A percentile compares a stretch with the other conserved stretches of the same genome.
These are phyloP conservation scores for Propithecus deckenii DNA, from an alignment of 2,797 vertebrate species.

Conservation along the genomic window DNA sequence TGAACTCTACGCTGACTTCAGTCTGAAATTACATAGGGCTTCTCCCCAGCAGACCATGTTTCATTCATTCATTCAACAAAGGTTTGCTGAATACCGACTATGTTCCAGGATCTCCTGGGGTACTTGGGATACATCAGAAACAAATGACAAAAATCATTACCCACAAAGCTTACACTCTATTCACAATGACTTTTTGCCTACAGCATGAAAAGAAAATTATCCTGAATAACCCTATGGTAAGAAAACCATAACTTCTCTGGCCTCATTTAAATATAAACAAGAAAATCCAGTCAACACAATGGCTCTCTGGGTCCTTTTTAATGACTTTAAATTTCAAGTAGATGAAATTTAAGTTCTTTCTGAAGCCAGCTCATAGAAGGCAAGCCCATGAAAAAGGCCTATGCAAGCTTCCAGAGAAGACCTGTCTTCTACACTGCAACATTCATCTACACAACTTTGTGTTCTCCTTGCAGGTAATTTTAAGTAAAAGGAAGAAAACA, in stretches of 20 bases:
- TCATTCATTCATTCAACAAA: background rate
- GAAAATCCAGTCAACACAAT: background rate
- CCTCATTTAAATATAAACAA: background rate
- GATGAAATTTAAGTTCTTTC: background rate
- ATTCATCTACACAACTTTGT: background rate
- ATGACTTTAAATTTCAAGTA: background rate
- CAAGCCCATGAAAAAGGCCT: background rate
- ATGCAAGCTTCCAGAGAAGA: background rate
- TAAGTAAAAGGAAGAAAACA: background rate
- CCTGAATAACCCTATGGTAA: background rate
- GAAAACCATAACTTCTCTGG: background rate
- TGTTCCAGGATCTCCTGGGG: background rate
- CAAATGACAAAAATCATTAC: background rate
- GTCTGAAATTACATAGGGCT: accelerated
- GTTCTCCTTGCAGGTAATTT: background rate
- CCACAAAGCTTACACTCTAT: background rate
- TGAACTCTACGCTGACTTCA: background rate
- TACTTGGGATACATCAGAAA: background rate
- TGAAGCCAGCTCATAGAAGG: slow-evolving; percentile 53
- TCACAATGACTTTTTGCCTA: background rate
- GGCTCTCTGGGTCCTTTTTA: background rate
- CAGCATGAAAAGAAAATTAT: background rate
- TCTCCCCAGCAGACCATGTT: background rate
- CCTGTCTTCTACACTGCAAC: background rate
- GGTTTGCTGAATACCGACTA: background rate